Evolutionary conservation across 2,888 invertebrate genomes (phyloP).

Genomic region (Coelinius sp.): DNA sequence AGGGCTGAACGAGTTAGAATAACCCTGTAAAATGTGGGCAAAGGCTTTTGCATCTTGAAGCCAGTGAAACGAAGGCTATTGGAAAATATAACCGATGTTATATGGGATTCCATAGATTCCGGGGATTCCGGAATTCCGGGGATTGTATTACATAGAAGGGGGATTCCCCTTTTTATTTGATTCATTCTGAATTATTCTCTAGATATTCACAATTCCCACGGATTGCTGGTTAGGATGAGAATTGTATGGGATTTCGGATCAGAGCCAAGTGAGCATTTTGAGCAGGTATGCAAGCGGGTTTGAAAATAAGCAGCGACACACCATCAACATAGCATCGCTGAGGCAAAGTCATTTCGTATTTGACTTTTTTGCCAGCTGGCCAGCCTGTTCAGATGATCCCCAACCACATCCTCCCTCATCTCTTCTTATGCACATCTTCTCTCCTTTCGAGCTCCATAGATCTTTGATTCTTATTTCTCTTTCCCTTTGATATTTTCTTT

Average conservation of each 20-base stretch:
- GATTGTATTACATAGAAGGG: not conserved
- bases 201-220: constrained; percentile 26
- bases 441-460: too few relatives aligned
- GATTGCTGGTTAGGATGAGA: constrained; percentile 16
- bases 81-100: constrained; percentile 14
- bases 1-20: constrained; percentile 64
- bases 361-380: constrained; percentile 70
- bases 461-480: constrained; percentile 22
- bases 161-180: constrained; percentile 1
- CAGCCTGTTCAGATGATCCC: constrained; percentile 69
- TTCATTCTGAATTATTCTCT: not conserved
- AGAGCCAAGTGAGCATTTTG: constrained; percentile 66
- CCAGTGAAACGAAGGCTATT: constrained; percentile 20
- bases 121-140: not conserved
- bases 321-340: constrained; percentile 68
- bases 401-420: constrained; percentile 56
- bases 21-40: constrained; percentile 59
- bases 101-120: constrained; percentile 5
- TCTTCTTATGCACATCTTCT: constrained; percentile 41
- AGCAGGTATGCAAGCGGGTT: constrained; percentile 68
- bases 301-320: constrained; percentile 69
- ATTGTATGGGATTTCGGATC: constrained; percentile 64
- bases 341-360: constrained; percentile 58
- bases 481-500: constrained; percentile 25
- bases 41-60: constrained; percentile 61